Base-by-base conservation (phyloP, 2,113 vertebrate genomes). In the Chaenogobius annularis region DNA sequence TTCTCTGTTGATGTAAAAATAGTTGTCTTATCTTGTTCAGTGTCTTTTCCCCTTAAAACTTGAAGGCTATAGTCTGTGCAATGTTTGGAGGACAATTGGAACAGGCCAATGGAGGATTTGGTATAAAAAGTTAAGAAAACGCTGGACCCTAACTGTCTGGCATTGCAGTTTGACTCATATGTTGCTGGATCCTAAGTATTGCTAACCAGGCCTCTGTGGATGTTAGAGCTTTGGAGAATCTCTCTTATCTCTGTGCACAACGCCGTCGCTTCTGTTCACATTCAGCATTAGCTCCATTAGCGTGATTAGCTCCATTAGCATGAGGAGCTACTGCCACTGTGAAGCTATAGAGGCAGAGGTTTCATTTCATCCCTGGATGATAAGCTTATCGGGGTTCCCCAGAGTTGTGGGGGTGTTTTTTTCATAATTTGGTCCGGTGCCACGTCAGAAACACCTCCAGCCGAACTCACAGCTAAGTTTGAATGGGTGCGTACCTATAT, bases 311-410 rank as follows among this genome's bases (percentile, higher is more conserved):
- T 35, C 12, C 23, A 61, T 61, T 61, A 68, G 37, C 64, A 68
- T 20, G 37, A 77, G 79, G 69, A 22, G 72, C 74, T 50, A 48
- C 15, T 11, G 71, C 22, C 23, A 8, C 58, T 66, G 76, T 80
- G 58, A 71, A 72, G 72, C 0, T 0, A 46, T 19, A 40, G 37
- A 40, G 22, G 73, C 67, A n/a, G 68, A 52, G 48, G 46, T 69
- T 35, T 31, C 67, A 78, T 79, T 70, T 52, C 12, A 50, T 69
- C 66, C 70, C 68, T 72, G 46, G 50, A n/a, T 5, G 56, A 76
- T 78, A 76, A 74, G 75, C 84, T 84, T 81, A 84, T 83, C 78
- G 17, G 37, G 73, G 72, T 70, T 76, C 75, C 68, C 69, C 59
- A 22, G 37, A 46, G 9, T 26, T 15, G 31, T 22, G n/a, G n/a